These are phyloP conservation scores for Andrena bucephala DNA, from an alignment of 2,888 invertebrate species.

Conservation along the genomic window DNA sequence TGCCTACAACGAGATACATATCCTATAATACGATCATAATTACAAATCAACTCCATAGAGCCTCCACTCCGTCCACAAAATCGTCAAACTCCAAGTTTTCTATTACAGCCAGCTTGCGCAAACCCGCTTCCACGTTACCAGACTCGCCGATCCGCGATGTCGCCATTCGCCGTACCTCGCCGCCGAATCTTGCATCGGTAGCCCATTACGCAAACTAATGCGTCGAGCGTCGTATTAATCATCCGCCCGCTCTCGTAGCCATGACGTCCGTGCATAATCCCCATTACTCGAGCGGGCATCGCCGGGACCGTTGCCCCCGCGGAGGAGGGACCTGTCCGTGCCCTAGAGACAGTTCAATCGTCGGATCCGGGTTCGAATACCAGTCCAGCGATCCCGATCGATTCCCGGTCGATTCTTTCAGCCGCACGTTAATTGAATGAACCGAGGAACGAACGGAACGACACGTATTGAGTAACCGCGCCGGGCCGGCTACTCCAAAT, in stretches of 20 bases:
- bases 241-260: not conserved
- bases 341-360: constrained; percentile 11
- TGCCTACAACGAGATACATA: not conserved
- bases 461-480: not conserved
- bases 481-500: constrained; percentile 3
- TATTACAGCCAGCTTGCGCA: not conserved
- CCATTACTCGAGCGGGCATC: not conserved
- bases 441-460: constrained; percentile 11
- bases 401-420: not conserved
- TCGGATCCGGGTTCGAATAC: constrained; percentile 11
- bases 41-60: not conserved
- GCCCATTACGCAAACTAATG: constrained; percentile 9
- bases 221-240: not conserved
- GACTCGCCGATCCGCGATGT: not conserved
- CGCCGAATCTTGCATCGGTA: not conserved
- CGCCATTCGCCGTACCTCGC: not conserved
- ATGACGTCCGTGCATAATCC: not conserved
- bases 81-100: not conserved
- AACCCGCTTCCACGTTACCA: not conserved
- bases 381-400: constrained; percentile 1
- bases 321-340: constrained; percentile 5
- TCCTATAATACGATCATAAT: constrained; percentile 1
- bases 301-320: not conserved
- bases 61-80: not conserved
- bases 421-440: constrained; percentile 20